Evolutionary conservation across 1,140 invertebrate species (phyloP).

Genomic region (Camponotus pennsylvanicus): DNA sequence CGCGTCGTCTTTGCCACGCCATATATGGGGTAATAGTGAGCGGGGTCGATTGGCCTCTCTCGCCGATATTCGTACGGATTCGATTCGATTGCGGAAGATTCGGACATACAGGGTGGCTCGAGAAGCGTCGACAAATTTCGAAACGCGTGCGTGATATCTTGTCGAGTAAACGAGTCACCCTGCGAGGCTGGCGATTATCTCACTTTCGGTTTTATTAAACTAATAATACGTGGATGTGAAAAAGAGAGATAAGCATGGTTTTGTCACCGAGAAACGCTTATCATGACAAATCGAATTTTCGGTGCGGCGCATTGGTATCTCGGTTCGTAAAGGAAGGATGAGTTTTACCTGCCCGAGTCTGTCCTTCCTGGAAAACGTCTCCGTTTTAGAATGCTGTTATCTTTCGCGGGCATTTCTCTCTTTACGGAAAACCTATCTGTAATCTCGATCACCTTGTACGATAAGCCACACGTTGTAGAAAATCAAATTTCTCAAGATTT

Average conservation of each 20-base stretch:
- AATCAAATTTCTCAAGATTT: not conserved
- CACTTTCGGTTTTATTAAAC: not conserved
- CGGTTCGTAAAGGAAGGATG: not conserved
- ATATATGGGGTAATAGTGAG: conserved; percentile 29
- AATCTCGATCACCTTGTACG: not conserved
- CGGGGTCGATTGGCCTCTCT: conserved; percentile 34
- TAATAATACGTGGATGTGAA: not conserved
- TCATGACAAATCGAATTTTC: conserved; percentile 16
- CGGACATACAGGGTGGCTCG: not conserved
- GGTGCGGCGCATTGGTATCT: conserved; percentile 31
- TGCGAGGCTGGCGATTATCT: not conserved
- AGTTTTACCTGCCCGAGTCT: conserved; percentile 34
- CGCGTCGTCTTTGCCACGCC: not conserved
- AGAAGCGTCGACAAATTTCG: conserved; percentile 21
- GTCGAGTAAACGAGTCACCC: not conserved
- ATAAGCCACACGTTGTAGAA: not conserved
- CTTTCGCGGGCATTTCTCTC: conserved; percentile 4
- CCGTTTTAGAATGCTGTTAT: not conserved
- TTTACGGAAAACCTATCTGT: conserved; percentile 13
- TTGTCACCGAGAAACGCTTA: not conserved
- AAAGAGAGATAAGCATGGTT: not conserved
- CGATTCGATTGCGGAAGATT: conserved; percentile 14
- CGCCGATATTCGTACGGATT: conserved; percentile 19
- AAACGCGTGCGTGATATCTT: not conserved
- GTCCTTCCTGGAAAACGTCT: conserved; percentile 43